Base-by-base conservation (phyloP, 2,888 invertebrate species). In the Ennomos erosarius region DNA sequence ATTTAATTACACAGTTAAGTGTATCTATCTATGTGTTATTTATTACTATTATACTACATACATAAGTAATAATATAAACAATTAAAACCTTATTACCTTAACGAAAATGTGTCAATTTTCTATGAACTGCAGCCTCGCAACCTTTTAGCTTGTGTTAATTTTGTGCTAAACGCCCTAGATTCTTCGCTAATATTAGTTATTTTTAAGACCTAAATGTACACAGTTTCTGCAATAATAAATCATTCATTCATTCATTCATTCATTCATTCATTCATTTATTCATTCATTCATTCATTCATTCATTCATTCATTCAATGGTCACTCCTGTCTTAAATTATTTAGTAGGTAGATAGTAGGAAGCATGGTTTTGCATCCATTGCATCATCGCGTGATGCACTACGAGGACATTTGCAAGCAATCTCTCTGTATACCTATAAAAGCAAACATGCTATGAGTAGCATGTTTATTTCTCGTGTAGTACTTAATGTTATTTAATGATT, bases 391-490 rank as follows among this genome's bases (percentile, higher is more conserved):
- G 45, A 38, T 49, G 44, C 39, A 38, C 16, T 36, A 42, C 37
- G 45, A 40, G 50, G 56, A 44, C 49, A 45, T 35, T 39, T 50
- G 34, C 35, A 11, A 9, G 40, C 55, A 49, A 43, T 55, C 44
- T 49, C 33, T 34, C 16, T n/a, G 10, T 39, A 48, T 4, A 8
- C 16, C 16, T 16, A 16, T 3, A 16, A 16, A 16, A 16, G 16
- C 16, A 16, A 16, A 16, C 26, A 35, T 36, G 37, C 26, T 35
- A 26, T 34, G n/a, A 34, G 34, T 52, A 34, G 35, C 34, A 39
- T 53, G 53, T 39, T 46, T 54, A 34, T 50, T 45, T 54, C 49
- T 54, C 49, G 44, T 54, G 48, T n/a, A n/a, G n/a, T n/a, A n/a
- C n/a, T 34, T 16, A 16, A 57, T 43, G 42, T 16, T 13, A 34